Base-by-base conservation (phyloP, 2,113 vertebrate species). In the Laterallus jamaicensis region DNA sequence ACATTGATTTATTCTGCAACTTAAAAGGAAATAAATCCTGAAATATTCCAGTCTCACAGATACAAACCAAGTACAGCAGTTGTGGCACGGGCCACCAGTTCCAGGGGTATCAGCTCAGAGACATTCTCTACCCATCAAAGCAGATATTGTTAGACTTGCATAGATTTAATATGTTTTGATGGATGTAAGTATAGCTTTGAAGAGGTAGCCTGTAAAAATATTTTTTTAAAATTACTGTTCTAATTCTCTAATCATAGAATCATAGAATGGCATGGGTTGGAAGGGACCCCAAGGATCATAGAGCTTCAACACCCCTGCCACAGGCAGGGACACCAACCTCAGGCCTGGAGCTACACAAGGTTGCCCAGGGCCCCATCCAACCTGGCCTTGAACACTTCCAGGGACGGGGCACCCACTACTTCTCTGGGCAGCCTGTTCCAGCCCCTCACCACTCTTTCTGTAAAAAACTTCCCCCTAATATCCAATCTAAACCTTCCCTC, bases 1-100 rank as follows among this genome's bases (percentile, higher is more conserved):
- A 47, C 12, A 76, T 75, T 39, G 19, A 60, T 88, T 64, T 68
- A 31, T n/a, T 66, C 39, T 52, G 26, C 39, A 56, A 11, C 6
- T 64, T 17, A 52, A 31, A 68, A n/a, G 37, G n/a, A 81, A 42
- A 82, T 9, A 55, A 82, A 56, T 37, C 16, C 5, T 58, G 28
- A 54, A 49, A 32, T 44, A 40, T 18, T 69, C 24, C 39, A n/a
- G 21, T 47, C 25, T 69, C 66, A n/a, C 11, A 47, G 44, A 20
- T 1, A 42, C 18, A 60, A 55, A 42, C 15, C 12, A 70, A 56
- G 22, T 0, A 9, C 18, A 1, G 2, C 6, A 31, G 59, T 2
- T n/a, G 21, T 20, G 74, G 60, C 39, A 7, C 0, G 20, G 18
- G 44, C 44, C 44, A 44, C 5, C 40, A 28, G 32, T 11, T 44